Conservation (phyloP, 2,797 vertebrate species). For the Pteronotus mesoamericanus region DNA sequence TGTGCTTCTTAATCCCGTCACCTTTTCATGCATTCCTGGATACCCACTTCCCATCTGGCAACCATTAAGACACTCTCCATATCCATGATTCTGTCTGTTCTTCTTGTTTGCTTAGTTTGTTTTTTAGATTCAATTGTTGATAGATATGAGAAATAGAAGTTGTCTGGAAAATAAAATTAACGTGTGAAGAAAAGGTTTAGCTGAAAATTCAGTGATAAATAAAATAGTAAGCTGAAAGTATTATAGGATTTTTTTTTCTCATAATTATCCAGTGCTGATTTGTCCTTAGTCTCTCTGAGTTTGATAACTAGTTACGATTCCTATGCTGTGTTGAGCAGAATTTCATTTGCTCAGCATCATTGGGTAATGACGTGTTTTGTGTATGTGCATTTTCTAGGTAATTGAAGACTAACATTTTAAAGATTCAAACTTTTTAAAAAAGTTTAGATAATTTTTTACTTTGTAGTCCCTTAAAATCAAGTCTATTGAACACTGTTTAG, state of each 20-base stretch:
- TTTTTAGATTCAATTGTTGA: background rate
- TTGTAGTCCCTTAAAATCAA: background rate
- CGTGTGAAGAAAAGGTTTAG: background rate
- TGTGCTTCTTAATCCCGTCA: background rate
- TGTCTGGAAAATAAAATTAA: conserved; percentile 30
- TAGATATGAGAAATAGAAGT: background rate
- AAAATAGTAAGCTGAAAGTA: conserved; percentile 27
- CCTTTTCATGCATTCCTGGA: background rate
- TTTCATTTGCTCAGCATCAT: background rate
- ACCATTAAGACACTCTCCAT: background rate
- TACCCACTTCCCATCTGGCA: background rate
- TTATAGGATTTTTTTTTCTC: background rate
- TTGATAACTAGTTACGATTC: background rate
- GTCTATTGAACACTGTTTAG: background rate
- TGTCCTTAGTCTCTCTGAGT: background rate
- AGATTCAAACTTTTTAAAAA: background rate
- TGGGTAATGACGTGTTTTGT: background rate
- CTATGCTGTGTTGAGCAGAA: background rate
- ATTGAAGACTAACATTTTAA: conserved; percentile 38
- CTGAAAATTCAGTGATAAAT: conserved; percentile 11
- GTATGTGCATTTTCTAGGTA: background rate
- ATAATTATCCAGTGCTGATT: background rate
- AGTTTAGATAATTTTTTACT: background rate
- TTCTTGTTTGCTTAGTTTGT: background rate
- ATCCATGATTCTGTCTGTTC: background rate